These are phyloP conservation scores for Andrena praecox DNA, from an alignment of 2,888 invertebrate species.

Conservation along the genomic window DNA sequence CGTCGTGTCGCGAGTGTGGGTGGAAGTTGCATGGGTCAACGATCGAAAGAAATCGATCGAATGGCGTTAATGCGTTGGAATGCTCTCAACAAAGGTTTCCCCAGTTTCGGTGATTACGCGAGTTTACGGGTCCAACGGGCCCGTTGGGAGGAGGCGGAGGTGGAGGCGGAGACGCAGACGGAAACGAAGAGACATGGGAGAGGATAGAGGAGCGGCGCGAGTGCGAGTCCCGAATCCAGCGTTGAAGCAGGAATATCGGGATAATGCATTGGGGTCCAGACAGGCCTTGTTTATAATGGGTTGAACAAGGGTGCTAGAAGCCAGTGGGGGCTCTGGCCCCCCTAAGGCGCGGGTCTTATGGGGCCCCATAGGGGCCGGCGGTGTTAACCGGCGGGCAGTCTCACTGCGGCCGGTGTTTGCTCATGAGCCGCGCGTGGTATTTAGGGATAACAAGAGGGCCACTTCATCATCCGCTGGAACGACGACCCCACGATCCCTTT, in stretches of 20 bases:
- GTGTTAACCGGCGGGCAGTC: constrained; percentile 82
- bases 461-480: constrained; percentile 82
- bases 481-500: constrained; percentile 73
- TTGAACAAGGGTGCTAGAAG: constrained; percentile 84
- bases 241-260: constrained; percentile 72
- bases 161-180: constrained; percentile 21
- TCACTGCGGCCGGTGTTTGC: constrained; percentile 82
- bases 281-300: constrained; percentile 84
- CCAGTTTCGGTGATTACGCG: constrained; percentile 7
- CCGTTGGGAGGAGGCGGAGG: constrained; percentile 38
- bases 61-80: not conserved
- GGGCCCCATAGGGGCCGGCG: constrained; percentile 77
- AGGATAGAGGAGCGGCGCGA: constrained; percentile 52
- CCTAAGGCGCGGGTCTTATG: constrained; percentile 81
- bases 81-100: not conserved
- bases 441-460: constrained; percentile 84
- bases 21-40: no score
- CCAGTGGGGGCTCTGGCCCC: constrained; percentile 82
- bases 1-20: no score
- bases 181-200: constrained; percentile 29
- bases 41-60: not conserved
- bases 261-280: constrained; percentile 81
- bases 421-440: constrained; percentile 83
- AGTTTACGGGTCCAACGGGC: not conserved
- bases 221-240: constrained; percentile 67